Base-by-base conservation (phyloP, 2,797 vertebrate species). In the Luscinia luscinia region DNA sequence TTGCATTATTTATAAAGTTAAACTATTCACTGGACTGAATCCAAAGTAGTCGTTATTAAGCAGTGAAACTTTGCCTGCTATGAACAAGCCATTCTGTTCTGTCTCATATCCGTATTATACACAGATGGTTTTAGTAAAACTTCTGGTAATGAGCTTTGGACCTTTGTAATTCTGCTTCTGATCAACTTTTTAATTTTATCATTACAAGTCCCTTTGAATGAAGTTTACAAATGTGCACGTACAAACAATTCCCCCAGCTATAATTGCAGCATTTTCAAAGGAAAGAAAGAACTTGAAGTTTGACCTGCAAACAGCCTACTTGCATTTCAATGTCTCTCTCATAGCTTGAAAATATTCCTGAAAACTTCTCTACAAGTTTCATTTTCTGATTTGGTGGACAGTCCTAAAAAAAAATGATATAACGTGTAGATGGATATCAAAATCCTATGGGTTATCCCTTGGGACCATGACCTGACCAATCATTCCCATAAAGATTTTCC, bases 1-100 rank as follows among this genome's bases (percentile, higher is more conserved):
- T 52, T 97, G 89, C 91, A 95, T 96, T 96, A 96, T 96, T 97
- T 96, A 96, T 95, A 80, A 94, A 96, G 95, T 97, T 97, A 97
- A 97, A 84, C 92, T 93, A 83, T 96, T 93, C 90, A 51, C 81
- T 97, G 95, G 93, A 95, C 55, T 68, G 38, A 87, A 61, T 94
- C 95, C 96, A 96, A 96, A 96, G 73, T 73, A 92, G 91, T 82
- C 4, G 3, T 90, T 95, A 95, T 64, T 94, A 95, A 95, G 92
- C 84, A 73, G 28, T 36, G 84, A 97, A 87, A 95, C 61, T 86
- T 91, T 89, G 83, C 83, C 75, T 73, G 28, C 73, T 73, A 63
- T 79, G 96, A 97, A 94, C 81, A 94, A 91, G 78, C 64, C 82
- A 43, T 59, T 93, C 58, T 85, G 81, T 69, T 96, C 87, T 73